Conservation (phyloP, 1,140 invertebrate species). For the Cyphomyrmex costatus region DNA sequence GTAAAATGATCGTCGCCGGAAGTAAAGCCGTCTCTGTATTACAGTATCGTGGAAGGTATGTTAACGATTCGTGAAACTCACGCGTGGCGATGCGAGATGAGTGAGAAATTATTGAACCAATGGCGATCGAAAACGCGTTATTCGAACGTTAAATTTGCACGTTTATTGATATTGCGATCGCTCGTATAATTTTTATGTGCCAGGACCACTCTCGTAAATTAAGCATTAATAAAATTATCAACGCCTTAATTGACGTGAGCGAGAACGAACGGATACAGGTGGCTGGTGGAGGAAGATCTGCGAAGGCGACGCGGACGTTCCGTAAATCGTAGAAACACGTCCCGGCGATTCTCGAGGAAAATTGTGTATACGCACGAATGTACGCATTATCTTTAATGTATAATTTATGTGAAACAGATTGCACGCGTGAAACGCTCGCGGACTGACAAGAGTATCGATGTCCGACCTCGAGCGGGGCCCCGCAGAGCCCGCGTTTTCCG, state of each 20-base stretch:
- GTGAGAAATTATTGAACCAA: not conserved
- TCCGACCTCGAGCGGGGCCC: not conserved
- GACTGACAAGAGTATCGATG: slow-evolving; percentile 7
- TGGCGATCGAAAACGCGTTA: slow-evolving; percentile 3
- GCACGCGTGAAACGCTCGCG: not conserved
- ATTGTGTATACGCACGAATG: not conserved
- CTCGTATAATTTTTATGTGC: slow-evolving; percentile 22
- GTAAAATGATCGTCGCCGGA: not conserved
- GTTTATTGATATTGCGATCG: slow-evolving; percentile 22
- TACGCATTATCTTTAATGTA: not conserved
- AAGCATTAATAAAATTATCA: slow-evolving; percentile 42
- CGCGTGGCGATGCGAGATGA: not conserved
- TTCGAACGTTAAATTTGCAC: slow-evolving; percentile 30
- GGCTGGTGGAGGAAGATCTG: no score
- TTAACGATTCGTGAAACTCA: slow-evolving; percentile 10
- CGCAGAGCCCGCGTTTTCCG: not conserved
- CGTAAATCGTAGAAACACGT: not conserved
- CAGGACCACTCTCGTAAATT: slow-evolving; percentile 35
- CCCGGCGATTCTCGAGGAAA: not conserved
- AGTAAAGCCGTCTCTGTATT: not conserved
- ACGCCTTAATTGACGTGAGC: slow-evolving; percentile 17
- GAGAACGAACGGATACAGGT: not conserved
- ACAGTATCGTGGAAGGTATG: not conserved
- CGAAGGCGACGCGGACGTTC: not conserved
- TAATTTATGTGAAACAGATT: slow-evolving; percentile 7